Evolutionary conservation across 2,797 vertebrate species (phyloP), one percentile per base, ranked within the genome.

Genomic region (Rachycentron canadum): DNA sequence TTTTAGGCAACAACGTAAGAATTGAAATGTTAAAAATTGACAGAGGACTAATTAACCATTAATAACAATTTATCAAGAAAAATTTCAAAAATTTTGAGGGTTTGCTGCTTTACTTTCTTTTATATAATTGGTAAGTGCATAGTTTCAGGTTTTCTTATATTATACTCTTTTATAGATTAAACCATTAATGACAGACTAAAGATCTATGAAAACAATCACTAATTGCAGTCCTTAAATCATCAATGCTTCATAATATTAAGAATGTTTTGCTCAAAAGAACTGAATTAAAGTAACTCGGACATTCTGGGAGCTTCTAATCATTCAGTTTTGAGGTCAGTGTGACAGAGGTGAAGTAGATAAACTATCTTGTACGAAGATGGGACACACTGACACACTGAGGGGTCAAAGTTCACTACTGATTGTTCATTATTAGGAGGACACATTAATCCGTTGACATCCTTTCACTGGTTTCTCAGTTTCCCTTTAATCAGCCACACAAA

Each of bases 261-360:
- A n/a, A n/a, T n/a, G n/a, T n/a, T n/a, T n/a, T n/a, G n/a, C n/a
- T n/a, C n/a, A n/a, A n/a, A n/a, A 28, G 26, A 38, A 7, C 23
- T 40, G 17, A 19, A 3, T 30, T 7, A 14, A 8, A 45, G 28
- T 32, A 43, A 69, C 73, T 72, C 12, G 12, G 58, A 36, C 47
- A 30, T 21, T n/a, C 34, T 57, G 7, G 34, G 13, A 70, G 25
- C 45, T 2, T 23, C 21, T 72, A 19, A 69, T 76, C 52, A 36
- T 5, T 19, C 21, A 14, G 32, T 41, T 74, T 56, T 43, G 47
- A 81, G 84, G 41, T 89, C 2, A 75, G 78, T 40, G 79, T 83
- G 71, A 43, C 2, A 67, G 56, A 89, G 79, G 83, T 77, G 58
- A 86, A 9, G 0, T 0, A 76, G 79, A 90, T 89, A 84, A 56